A percentile compares a stretch with the other conserved stretches of the same genome.
These are phyloP conservation scores for Pseudomyrmex concolor DNA, from an alignment of 1,140 invertebrate genomes.

Conservation along the genomic window DNA sequence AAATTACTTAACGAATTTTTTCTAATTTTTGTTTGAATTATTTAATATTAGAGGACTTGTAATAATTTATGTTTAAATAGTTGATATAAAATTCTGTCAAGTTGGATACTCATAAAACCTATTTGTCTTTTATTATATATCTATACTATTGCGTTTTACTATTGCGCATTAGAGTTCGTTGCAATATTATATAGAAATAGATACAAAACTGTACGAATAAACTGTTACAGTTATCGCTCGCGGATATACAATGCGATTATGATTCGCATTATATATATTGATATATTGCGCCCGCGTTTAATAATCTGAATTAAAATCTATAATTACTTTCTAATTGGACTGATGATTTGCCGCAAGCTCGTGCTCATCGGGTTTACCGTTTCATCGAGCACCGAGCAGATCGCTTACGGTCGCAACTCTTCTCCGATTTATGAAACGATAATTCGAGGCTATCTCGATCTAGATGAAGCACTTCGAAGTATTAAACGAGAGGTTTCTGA, in stretches of 20 bases:
- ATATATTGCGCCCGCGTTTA: not conserved
- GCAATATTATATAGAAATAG: not conserved
- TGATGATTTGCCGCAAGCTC: slow-evolving; percentile 43
- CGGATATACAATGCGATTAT: slow-evolving; percentile 28
- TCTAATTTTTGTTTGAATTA: too few relatives aligned
- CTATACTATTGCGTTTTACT: too few relatives aligned
- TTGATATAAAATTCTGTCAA: too few relatives aligned
- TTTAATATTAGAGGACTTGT: too few relatives aligned
- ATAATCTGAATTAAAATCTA: slow-evolving; percentile 61
- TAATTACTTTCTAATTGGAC: slow-evolving; percentile 60
- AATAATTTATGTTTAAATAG: too few relatives aligned
- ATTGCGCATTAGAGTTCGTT: slow-evolving; percentile 4
- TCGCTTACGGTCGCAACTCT: slow-evolving; percentile 29
- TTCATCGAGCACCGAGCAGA: slow-evolving; percentile 15
- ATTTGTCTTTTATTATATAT: not conserved
- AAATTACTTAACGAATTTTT: too few relatives aligned
- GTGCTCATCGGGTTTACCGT: slow-evolving; percentile 32
- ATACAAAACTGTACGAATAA: not conserved
- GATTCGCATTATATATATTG: not conserved
- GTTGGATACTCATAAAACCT: not conserved
- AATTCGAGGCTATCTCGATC: slow-evolving; percentile 46
- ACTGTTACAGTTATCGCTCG: slow-evolving; percentile 38
- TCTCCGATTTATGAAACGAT: slow-evolving; percentile 53
- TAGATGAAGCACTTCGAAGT: slow-evolving; percentile 20
- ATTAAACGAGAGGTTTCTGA: slow-evolving; percentile 35